Conservation (phyloP, 2,797 vertebrate genomes). For the Pseudochaenichthys georgianus region DNA sequence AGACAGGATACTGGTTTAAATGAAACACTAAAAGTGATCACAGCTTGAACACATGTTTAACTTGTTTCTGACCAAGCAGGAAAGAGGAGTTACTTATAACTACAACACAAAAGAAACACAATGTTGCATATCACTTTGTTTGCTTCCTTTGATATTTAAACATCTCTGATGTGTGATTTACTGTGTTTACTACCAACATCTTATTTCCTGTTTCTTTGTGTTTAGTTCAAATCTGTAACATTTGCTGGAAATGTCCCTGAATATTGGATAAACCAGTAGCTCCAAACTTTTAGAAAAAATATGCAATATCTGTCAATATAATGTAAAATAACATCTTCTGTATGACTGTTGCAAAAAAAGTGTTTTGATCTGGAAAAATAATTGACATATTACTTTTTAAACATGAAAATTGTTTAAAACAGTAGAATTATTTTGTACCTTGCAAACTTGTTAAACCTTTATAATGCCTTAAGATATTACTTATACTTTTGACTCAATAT, state of each 20-base stretch:
- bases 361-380: neutral
- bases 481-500: neutral
- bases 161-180: neutral
- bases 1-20: conserved; percentile 7
- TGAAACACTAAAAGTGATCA: neutral
- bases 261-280: neutral
- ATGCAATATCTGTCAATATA: neutral
- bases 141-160: neutral
- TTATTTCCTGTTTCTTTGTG: neutral
- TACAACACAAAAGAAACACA: neutral
- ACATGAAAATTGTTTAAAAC: too few relatives aligned
- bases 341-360: neutral
- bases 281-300: neutral
- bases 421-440: neutral
- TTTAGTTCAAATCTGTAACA: neutral
- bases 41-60: neutral
- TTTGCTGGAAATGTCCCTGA: neutral
- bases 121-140: neutral
- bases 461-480: neutral
- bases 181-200: neutral
- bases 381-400: too few relatives aligned
- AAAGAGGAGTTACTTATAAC: neutral
- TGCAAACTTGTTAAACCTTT: neutral
- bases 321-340: neutral
- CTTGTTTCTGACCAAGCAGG: neutral